phyloP scores from a whole-genome alignment of 2,797 vertebrate genomes.

The Sebastes cheni region DNA sequence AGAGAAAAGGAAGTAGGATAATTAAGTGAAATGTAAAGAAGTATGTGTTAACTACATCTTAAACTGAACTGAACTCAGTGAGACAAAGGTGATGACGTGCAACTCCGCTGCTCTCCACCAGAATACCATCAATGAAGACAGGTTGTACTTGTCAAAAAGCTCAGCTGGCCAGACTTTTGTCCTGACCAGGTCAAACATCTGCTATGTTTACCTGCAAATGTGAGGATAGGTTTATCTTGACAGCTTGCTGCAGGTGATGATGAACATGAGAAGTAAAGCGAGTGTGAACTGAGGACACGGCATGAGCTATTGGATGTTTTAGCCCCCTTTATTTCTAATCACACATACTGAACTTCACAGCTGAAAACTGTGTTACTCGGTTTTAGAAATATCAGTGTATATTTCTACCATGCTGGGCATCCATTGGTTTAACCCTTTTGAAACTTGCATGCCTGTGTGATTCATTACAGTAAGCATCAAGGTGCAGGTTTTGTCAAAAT shows the following conservation, averaged over 20 bases:
- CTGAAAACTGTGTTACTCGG: background rate
- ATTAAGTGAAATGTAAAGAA: background rate
- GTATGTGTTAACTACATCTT: background rate
- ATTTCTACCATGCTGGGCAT: background rate
- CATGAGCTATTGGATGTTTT: background rate
- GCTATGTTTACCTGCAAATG: constrained; percentile 12
- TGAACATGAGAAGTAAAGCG: constrained; percentile 21
- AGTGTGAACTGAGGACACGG: constrained; percentile 31
- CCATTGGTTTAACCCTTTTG: background rate
- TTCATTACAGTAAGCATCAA: too few relatives aligned
- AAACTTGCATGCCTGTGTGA: background rate
- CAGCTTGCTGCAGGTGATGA: constrained; percentile 32
- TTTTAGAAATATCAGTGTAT: background rate
- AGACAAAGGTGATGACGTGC: constrained; percentile 19
- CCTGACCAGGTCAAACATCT: constrained; percentile 41
- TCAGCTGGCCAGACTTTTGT: constrained; percentile 19
- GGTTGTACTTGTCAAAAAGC: constrained; percentile 34
- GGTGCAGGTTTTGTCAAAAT: too few relatives aligned
- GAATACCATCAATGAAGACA: constrained; percentile 22
- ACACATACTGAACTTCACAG: background rate
- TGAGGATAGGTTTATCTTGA: constrained; percentile 46
- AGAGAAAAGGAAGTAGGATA: background rate
- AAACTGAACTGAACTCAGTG: background rate
- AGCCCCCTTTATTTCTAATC: background rate
- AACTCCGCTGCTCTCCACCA: constrained; percentile 1